phyloP scores from a whole-genome alignment of 1,140 invertebrate genomes.

The Neodiprion fabricii region DNA sequence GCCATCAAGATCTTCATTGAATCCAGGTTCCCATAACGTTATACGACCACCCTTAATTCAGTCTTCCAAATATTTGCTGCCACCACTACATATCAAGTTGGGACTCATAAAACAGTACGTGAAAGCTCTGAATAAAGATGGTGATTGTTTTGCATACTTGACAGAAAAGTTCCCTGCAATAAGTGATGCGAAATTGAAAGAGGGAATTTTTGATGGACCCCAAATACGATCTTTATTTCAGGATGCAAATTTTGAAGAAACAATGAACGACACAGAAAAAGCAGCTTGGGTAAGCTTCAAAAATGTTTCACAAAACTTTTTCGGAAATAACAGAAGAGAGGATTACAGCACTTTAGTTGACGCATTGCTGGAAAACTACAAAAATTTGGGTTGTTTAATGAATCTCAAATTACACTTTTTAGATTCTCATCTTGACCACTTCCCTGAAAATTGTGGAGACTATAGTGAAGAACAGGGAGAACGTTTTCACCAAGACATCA shows the following conservation, averaged over 20 bases:
- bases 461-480: too few relatives aligned
- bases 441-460: too few relatives aligned
- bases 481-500: too few relatives aligned
- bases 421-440: slow-evolving; percentile 12
- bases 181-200: slow-evolving; percentile 45
- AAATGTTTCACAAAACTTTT: slow-evolving; percentile 13
- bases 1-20: too few relatives aligned
- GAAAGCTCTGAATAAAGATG: too few relatives aligned
- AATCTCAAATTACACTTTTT: not conserved
- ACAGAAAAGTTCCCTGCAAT: slow-evolving; percentile 40
- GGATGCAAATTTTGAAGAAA: slow-evolving; percentile 26
- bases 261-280: slow-evolving; percentile 24
- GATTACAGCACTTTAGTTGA: slow-evolving; percentile 11
- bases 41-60: too few relatives aligned
- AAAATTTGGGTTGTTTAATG: not conserved
- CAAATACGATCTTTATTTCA: slow-evolving; percentile 34
- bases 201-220: slow-evolving; percentile 42
- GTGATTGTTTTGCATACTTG: slow-evolving; percentile 42
- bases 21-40: too few relatives aligned
- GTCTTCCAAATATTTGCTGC: too few relatives aligned
- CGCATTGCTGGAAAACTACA: slow-evolving; percentile 14
- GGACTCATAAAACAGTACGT: too few relatives aligned
- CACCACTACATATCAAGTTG: too few relatives aligned
- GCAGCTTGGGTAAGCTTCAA: not conserved
- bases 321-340: slow-evolving; percentile 12